Base-by-base conservation (phyloP, 2,797 vertebrate genomes). In the Sebastes umbrosus region DNA sequence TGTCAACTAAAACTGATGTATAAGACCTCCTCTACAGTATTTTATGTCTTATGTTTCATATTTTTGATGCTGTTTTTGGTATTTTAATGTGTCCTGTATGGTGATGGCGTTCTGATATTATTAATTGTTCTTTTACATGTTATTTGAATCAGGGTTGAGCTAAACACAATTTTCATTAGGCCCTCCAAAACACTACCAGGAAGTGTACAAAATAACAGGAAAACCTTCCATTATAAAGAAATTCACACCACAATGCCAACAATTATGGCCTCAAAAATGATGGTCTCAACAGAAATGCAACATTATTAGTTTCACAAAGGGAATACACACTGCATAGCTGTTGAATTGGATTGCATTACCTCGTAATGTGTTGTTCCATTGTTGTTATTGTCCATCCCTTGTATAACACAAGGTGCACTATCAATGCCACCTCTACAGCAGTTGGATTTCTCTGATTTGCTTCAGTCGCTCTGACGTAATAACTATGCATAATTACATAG, bases 401-500 rank as follows among this genome's bases (percentile, higher is more conserved):
- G 20, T 54, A 34, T 14, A 73, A 67, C 34, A 50, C 25, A 65
- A 59, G 50, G 59, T 54, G 50, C 9, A 43, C 59, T 3, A 43
- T 20, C 63, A 64, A 25, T 13, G 29, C 57, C 46, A 18, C 52
- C 36, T 73, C 75, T 9, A n/a, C 36, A n/a, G n/a, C 22, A n/a
- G 29, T 7, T 32, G 54, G 52, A 55, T 68, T 80, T 71, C 70
- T 65, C 69, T 65, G 79, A 74, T 86, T 80, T 64, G 64, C 72
- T 85, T 79, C 54, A 81, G 55, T 72, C 24, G 1, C n/a, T 79
- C 77, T 85, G 63, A 84, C 43, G 73, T 84, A 78, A 79, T 77
- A 85, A 82, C 75, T 77, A 13, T 10, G 55, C 81, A 84, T 87
- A 91, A 87, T 89, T 88, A 85, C 73, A 67, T 9, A 70, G 43